Evolutionary conservation across 2,797 vertebrate genomes (phyloP).

Genomic region (Peromyscus melanophrys): DNA sequence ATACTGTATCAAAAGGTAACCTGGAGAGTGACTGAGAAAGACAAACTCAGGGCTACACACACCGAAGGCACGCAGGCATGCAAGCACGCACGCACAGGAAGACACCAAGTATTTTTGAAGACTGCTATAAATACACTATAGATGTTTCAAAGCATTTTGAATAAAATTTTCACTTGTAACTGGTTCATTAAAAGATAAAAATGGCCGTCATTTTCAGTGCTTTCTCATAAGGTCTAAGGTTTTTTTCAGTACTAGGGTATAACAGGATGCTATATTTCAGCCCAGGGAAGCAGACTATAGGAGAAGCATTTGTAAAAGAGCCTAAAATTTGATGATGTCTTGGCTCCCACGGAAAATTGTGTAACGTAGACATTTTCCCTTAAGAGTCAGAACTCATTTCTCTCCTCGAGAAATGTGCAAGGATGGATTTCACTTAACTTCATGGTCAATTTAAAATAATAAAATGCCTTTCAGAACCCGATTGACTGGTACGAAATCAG

Average conservation of each 20-base stretch:
- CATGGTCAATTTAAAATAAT: constrained; percentile 87
- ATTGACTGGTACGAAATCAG: constrained; percentile 79
- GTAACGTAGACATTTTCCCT: constrained; percentile 63
- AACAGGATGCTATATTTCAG: constrained; percentile 44
- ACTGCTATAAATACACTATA: neutral
- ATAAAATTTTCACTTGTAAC: neutral
- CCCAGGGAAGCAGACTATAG: constrained; percentile 60
- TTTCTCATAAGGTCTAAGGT: constrained; percentile 65
- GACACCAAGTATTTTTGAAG: neutral
- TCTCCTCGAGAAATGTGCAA: constrained; percentile 74
- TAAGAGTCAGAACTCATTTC: constrained; percentile 82
- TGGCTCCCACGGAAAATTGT: constrained; percentile 63
- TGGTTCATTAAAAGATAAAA: constrained; percentile 59
- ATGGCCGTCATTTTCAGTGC: neutral
- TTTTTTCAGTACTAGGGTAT: neutral
- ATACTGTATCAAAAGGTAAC: neutral
- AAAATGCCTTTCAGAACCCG: constrained; percentile 84
- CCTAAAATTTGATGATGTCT: constrained; percentile 54
- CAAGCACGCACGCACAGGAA: too few species aligned
- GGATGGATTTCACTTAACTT: constrained; percentile 82
- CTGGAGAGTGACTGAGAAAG: neutral
- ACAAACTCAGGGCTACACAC: neutral
- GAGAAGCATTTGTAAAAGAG: constrained; percentile 60
- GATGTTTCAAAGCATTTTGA: constrained; percentile 31
- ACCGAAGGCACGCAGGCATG: neutral